Evolutionary conservation across 2,888 invertebrate genomes (phyloP).

Genomic region (Ectemnius lituratus): DNA sequence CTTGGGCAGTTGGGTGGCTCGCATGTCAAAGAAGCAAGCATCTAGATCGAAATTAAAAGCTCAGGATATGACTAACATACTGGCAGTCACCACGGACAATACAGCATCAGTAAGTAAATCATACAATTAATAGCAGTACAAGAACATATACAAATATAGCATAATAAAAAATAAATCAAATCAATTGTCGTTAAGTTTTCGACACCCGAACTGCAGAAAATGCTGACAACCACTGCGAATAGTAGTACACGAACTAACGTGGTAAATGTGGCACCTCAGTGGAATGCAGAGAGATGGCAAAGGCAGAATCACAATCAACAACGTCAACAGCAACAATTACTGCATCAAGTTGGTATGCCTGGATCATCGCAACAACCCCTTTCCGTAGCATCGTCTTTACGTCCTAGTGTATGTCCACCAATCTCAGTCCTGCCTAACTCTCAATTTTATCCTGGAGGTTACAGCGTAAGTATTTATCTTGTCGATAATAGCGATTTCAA

Average conservation of each 20-base stretch:
- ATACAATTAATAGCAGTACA: background rate
- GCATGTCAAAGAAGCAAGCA: constrained; percentile 55
- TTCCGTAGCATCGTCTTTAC: constrained; percentile 42
- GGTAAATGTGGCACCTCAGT: constrained; percentile 48
- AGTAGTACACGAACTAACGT: constrained; percentile 41
- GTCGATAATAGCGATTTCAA: too few species aligned
- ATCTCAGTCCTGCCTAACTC: constrained; percentile 45
- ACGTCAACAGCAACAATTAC: constrained; percentile 49
- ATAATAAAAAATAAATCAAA: background rate
- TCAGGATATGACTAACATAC: constrained; percentile 17
- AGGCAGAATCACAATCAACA: constrained; percentile 46
- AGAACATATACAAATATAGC: too few species aligned
- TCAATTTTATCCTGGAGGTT: constrained; percentile 62
- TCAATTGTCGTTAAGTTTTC: constrained; percentile 26
- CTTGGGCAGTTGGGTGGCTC: constrained; percentile 69
- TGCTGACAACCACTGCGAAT: background rate
- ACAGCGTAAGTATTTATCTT: constrained; percentile 56
- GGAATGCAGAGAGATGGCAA: constrained; percentile 56
- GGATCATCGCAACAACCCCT: constrained; percentile 42
- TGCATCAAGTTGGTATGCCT: constrained; percentile 40
- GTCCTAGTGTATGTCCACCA: constrained; percentile 56
- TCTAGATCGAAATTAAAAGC: constrained; percentile 39
- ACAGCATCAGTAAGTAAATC: constrained; percentile 28
- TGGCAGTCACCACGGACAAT: constrained; percentile 26
- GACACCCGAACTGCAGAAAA: constrained; percentile 48